phyloP scores from a whole-genome alignment of 2,888 invertebrate genomes.

The Polydrusus tereticollis region DNA sequence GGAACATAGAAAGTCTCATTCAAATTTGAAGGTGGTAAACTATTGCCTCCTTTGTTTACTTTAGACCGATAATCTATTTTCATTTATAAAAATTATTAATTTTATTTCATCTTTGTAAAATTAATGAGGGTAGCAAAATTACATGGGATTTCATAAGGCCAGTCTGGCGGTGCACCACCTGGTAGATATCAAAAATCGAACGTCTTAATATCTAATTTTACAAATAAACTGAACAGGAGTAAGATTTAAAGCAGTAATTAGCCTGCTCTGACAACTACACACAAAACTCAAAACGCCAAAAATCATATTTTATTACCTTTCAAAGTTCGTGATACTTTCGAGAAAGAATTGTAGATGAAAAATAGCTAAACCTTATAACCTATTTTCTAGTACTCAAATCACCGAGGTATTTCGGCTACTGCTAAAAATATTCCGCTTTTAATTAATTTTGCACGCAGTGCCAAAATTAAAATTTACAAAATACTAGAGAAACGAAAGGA shows the following conservation, averaged over 20 bases:
- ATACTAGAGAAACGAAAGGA: neutral
- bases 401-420: slow-evolving; percentile 19
- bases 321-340: slow-evolving; percentile 5
- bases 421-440: slow-evolving; percentile 30
- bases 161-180: too few relatives aligned
- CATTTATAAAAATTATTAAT: too few relatives aligned
- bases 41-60: too few relatives aligned
- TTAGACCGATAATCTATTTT: too few relatives aligned
- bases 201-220: too few relatives aligned
- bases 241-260: neutral
- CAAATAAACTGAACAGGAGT: too few relatives aligned
- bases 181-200: too few relatives aligned
- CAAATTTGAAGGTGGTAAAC: too few relatives aligned
- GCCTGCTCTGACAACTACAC: neutral
- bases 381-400: slow-evolving; percentile 14
- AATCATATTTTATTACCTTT: slow-evolving; percentile 23
- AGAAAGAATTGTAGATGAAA: neutral
- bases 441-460: slow-evolving; percentile 1
- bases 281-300: slow-evolving; percentile 2
- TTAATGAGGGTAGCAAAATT: too few relatives aligned
- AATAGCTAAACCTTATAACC: neutral
- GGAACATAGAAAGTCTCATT: too few relatives aligned
- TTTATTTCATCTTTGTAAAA: too few relatives aligned
- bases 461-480: slow-evolving; percentile 16
- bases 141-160: too few relatives aligned